These are phyloP conservation scores for Anguilla marmorata DNA, from an alignment of 2,797 vertebrate genomes.

Conservation along the genomic window DNA sequence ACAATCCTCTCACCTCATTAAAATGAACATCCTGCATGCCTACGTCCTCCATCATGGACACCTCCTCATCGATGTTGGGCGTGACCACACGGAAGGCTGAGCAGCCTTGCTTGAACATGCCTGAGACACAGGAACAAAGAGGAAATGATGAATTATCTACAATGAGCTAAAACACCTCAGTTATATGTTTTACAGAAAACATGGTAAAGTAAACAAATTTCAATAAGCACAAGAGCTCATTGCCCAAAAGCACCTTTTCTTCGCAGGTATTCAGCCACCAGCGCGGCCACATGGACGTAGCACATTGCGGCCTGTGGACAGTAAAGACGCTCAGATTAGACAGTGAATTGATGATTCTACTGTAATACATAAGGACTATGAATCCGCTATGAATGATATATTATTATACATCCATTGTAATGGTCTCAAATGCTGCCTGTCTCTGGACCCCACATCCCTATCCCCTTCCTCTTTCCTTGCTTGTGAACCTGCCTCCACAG, in stretches of 20 bases:
- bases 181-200: neutral
- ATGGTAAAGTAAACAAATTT: neutral
- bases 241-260: constrained; percentile 82
- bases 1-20: constrained; percentile 79
- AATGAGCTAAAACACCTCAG: neutral
- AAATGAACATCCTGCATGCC: constrained; percentile 99
- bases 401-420: neutral
- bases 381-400: too few species aligned
- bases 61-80: constrained; percentile 96
- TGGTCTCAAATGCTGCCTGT: neutral
- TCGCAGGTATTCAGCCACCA: constrained; percentile 95
- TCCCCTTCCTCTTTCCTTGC: neutral
- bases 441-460: neutral
- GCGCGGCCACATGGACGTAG: constrained; percentile 93
- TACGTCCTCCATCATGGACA: constrained; percentile 98
- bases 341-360: neutral
- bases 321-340: constrained; percentile 28
- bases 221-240: neutral
- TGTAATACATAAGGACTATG: neutral
- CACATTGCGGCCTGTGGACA: constrained; percentile 90
- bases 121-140: constrained; percentile 59
- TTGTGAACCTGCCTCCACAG: neutral
- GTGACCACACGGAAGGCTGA: constrained; percentile 91
- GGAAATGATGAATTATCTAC: neutral
- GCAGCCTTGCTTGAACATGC: constrained; percentile 94